Conservation (phyloP, 2,113 vertebrate genomes). For the Ictalurus furcatus region DNA sequence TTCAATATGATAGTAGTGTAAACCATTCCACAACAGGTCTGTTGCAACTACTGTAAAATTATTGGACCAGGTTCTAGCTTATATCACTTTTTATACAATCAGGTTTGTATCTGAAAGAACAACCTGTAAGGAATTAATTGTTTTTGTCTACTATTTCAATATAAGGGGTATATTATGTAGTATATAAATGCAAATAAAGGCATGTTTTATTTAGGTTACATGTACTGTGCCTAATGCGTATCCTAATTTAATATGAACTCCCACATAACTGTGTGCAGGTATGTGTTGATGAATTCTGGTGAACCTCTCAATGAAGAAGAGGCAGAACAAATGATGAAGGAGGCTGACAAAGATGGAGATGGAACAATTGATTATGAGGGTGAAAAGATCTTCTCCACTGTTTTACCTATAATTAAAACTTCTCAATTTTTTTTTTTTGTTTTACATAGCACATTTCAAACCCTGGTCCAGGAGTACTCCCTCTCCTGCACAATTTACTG, state of each 20-base stretch:
- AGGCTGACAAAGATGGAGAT: conserved; percentile 69
- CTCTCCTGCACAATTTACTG: neutral
- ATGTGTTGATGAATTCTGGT: conserved; percentile 67
- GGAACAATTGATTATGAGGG: conserved; percentile 68
- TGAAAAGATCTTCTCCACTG: conserved; percentile 23
- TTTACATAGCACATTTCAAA: neutral
- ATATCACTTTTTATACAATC: neutral
- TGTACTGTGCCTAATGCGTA: neutral
- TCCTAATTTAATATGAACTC: neutral
- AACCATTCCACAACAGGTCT: neutral
- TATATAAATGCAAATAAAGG: neutral
- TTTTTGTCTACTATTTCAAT: neutral
- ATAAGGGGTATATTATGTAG: neutral
- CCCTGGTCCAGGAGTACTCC: neutral
- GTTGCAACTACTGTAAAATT: neutral
- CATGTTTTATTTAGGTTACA: neutral
- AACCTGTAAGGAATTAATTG: neutral
- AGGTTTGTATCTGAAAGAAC: neutral
- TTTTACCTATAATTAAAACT: neutral
- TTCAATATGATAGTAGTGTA: neutral
- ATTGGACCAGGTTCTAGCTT: neutral
- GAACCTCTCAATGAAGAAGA: conserved; percentile 68
- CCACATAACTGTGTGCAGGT: conserved; percentile 51
- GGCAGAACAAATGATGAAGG: conserved; percentile 74
- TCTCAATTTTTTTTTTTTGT: neutral